Evolutionary conservation across 2,888 invertebrate genomes (phyloP).

Genomic region (Argynnis bischoffii): DNA sequence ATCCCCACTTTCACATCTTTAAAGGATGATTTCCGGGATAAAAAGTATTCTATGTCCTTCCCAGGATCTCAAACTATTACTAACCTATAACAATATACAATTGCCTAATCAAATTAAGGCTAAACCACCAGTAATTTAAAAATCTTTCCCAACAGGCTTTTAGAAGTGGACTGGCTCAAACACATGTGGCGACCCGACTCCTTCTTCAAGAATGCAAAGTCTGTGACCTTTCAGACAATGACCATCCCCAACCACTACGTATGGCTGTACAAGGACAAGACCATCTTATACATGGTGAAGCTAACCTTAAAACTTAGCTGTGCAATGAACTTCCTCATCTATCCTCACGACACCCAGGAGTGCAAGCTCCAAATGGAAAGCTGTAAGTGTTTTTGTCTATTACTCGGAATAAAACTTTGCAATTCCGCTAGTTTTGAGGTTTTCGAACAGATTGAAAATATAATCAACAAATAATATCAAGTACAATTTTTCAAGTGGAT

Average conservation of each 20-base stretch:
- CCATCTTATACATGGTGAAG: constrained; percentile 87
- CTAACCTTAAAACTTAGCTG: constrained; percentile 94
- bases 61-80: too few relatives aligned
- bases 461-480: too few relatives aligned
- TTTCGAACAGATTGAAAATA: too few relatives aligned
- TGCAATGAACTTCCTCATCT: constrained; percentile 97
- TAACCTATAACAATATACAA: too few relatives aligned
- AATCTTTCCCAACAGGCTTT: constrained; percentile 73
- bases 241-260: constrained; percentile 97
- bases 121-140: neutral
- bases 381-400: constrained; percentile 84
- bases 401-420: too few relatives aligned
- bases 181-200: constrained; percentile 97
- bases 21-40: too few relatives aligned
- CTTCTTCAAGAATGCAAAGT: constrained; percentile 96
- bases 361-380: constrained; percentile 97
- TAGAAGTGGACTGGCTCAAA: constrained; percentile 95
- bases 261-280: constrained; percentile 89
- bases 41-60: too few relatives aligned
- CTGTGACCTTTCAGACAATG: constrained; percentile 96
- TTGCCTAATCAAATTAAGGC: neutral
- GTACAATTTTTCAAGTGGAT: too few relatives aligned
- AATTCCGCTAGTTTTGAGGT: too few relatives aligned
- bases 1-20: too few relatives aligned
- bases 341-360: constrained; percentile 96